phyloP scores from a whole-genome alignment of 2,797 vertebrate genomes.

The Nasua narica region DNA sequence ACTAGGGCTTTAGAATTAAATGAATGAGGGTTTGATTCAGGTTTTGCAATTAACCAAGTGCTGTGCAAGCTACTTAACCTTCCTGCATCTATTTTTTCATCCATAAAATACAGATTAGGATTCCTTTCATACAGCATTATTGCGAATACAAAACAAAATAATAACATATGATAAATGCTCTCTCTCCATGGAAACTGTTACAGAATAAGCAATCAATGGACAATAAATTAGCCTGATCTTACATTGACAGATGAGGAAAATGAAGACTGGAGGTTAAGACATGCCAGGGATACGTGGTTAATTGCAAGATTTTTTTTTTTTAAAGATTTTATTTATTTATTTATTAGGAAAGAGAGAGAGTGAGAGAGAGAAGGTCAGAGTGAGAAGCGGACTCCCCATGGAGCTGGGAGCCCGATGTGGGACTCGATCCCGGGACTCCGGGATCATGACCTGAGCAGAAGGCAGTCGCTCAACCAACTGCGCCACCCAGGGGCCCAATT shows the following conservation, averaged over 20 bases:
- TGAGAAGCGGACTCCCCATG: too few relatives aligned
- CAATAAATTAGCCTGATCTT: neutral
- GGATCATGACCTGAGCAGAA: too few relatives aligned
- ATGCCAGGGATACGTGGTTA: neutral
- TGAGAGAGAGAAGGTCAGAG: too few relatives aligned
- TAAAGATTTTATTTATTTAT: too few relatives aligned
- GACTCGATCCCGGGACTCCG: too few relatives aligned
- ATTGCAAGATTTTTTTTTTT: neutral
- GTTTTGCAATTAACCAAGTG: neutral
- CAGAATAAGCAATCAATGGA: neutral
- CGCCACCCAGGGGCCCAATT: too few relatives aligned
- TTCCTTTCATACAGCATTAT: neutral
- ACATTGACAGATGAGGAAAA: slow-evolving; percentile 10
- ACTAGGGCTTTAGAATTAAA: neutral
- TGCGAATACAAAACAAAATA: neutral
- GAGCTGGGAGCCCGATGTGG: too few relatives aligned
- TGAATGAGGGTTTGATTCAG: neutral
- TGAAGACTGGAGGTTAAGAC: neutral
- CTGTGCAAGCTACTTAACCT: neutral
- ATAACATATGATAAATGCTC: neutral
- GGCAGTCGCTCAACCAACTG: too few relatives aligned
- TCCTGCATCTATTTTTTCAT: neutral
- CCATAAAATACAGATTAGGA: neutral
- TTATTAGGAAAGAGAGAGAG: too few relatives aligned
- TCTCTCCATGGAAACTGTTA: neutral